A percentile compares a stretch with the other conserved stretches of the same genome.
phyloP scores from a whole-genome alignment of 2,888 invertebrate genomes.

The Epinotia bilunana region DNA sequence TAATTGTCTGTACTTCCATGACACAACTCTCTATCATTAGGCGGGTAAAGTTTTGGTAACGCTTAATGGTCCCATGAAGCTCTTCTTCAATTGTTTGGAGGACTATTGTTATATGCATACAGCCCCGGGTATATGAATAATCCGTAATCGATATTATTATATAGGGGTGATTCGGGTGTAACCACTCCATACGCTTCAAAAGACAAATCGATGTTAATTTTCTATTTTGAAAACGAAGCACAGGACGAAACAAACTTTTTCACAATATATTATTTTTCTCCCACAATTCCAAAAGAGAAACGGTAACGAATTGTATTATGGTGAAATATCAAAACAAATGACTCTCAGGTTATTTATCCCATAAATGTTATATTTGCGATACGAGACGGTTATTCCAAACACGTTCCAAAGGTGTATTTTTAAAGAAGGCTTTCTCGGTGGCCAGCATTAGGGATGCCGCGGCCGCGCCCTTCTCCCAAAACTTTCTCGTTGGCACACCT shows the following conservation, averaged over 20 bases:
- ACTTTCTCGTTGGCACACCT: conserved; percentile 79
- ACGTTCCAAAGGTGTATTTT: conserved; percentile 82
- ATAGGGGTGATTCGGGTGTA: background rate
- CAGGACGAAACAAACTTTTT: background rate
- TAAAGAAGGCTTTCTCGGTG: conserved; percentile 79
- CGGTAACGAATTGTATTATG: conserved; percentile 46
- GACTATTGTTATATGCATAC: conserved; percentile 22
- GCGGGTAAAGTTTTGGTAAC: conserved; percentile 48
- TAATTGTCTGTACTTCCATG: conserved; percentile 56
- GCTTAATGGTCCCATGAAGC: conserved; percentile 32
- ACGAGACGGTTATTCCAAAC: conserved; percentile 73
- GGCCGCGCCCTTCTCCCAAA: conserved; percentile 68
- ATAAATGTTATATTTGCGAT: conserved; percentile 57
- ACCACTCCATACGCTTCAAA: background rate
- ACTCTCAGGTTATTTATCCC: conserved; percentile 51
- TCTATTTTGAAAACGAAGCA: background rate
- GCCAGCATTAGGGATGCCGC: conserved; percentile 76
- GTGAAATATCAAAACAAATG: conserved; percentile 50
- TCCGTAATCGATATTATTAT: conserved; percentile 9
- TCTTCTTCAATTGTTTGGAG: conserved; percentile 44
- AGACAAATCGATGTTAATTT: background rate
- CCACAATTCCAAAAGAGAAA: conserved; percentile 24
- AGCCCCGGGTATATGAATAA: conserved; percentile 44
- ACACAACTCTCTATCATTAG: conserved; percentile 43
- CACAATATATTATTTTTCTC: conserved; percentile 11